These are phyloP conservation scores for Macropis europaea DNA, from an alignment of 2,888 invertebrate species.

Conservation along the genomic window DNA sequence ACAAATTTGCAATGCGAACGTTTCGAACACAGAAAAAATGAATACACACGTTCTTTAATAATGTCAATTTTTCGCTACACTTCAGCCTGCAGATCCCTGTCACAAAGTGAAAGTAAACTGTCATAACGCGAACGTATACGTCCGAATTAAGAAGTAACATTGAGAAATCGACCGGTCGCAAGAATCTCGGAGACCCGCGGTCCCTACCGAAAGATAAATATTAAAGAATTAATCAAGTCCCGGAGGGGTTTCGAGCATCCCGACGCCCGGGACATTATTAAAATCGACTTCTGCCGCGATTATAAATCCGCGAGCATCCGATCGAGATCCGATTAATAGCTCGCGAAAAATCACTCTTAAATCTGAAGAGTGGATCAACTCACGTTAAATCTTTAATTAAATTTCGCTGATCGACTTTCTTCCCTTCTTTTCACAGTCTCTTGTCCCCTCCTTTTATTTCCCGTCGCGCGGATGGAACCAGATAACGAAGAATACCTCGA, in stretches of 20 bases:
- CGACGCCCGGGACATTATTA: neutral
- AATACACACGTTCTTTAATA: no score
- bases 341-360: conserved; percentile 33
- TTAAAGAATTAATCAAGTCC: neutral
- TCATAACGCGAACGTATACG: no score
- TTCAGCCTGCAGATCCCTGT: no score
- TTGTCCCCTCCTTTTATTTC: neutral
- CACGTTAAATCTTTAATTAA: conserved; percentile 52
- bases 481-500: conserved; percentile 43
- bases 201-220: neutral
- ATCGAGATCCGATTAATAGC: conserved; percentile 17
- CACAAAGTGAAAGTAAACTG: no score
- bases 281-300: neutral
- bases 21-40: no score
- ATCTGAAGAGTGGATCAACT: conserved; percentile 1
- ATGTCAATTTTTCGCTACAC: no score
- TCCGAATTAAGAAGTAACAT: no score
- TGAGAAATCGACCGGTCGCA: neutral
- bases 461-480: neutral
- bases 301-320: conserved; percentile 12
- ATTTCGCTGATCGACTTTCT: conserved; percentile 43
- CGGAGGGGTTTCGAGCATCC: neutral
- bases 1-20: no score
- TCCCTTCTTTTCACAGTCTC: neutral
- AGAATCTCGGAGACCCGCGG: neutral